Conservation (phyloP, 2,888 invertebrate genomes). For the Diabrotica balteata region DNA sequence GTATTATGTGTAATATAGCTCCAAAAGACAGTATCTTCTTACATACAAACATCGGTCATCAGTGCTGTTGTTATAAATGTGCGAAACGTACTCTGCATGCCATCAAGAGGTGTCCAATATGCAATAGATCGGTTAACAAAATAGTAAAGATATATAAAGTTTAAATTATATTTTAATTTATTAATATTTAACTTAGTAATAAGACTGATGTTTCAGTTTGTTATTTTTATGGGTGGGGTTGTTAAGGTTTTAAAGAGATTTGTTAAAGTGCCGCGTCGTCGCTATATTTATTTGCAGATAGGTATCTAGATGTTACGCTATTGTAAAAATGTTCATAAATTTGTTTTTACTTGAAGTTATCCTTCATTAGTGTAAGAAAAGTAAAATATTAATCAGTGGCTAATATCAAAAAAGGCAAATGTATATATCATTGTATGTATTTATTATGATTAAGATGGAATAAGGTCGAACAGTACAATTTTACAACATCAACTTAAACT, state of each 20-base stretch:
- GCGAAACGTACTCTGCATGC: slow-evolving; percentile 71
- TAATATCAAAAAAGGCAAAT: too few relatives aligned
- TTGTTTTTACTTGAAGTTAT: too few relatives aligned
- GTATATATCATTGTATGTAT: too few relatives aligned
- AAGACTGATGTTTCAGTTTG: slow-evolving; percentile 10
- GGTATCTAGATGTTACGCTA: slow-evolving; percentile 1
- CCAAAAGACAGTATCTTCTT: slow-evolving; percentile 75
- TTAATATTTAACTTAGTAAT: slow-evolving; percentile 5
- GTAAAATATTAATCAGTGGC: too few relatives aligned
- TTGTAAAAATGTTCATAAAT: too few relatives aligned
- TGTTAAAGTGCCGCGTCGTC: slow-evolving; percentile 1
- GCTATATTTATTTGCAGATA: slow-evolving; percentile 9
- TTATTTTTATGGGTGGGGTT: slow-evolving; percentile 14
- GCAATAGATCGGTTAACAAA: slow-evolving; percentile 72
- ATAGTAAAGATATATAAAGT: slow-evolving; percentile 67
- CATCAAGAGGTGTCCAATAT: slow-evolving; percentile 71
- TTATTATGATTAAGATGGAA: too few relatives aligned
- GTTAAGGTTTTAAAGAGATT: slow-evolving; percentile 14
- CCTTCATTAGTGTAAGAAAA: too few relatives aligned
- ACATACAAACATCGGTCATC: slow-evolving; percentile 71
- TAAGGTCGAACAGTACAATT: too few relatives aligned
- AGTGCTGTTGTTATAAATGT: slow-evolving; percentile 76
- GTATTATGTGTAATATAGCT: slow-evolving; percentile 68
- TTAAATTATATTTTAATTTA: slow-evolving; percentile 30
- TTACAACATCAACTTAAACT: too few relatives aligned